Evolutionary conservation across 2,113 vertebrate species (phyloP).

Genomic region (Xiphophorus hellerii): DNA sequence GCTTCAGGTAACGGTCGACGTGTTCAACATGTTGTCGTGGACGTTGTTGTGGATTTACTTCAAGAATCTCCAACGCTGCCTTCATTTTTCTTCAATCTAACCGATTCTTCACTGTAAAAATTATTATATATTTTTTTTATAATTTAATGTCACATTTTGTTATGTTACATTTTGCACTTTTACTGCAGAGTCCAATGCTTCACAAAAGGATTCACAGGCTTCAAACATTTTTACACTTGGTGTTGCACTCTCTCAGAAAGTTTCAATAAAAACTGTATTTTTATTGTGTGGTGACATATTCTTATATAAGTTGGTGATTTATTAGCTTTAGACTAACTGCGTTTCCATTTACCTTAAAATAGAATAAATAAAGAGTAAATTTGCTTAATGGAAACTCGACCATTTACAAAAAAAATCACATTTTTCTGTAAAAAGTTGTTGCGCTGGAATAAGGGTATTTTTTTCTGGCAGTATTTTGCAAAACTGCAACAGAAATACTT

Average conservation of each 20-base stretch:
- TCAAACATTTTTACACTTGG: no score
- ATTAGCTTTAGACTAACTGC: background rate
- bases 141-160: background rate
- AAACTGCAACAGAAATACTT: no score
- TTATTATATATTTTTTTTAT: background rate
- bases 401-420: no score
- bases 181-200: background rate
- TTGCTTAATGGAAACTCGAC: no score
- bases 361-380: no score
- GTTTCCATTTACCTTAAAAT: no score
- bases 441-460: no score
- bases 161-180: background rate
- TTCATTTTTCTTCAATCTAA: background rate
- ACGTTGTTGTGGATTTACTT: background rate
- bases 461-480: no score
- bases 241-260: no score
- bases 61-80: background rate
- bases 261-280: no score
- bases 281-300: no score
- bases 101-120: background rate
- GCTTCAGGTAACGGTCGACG: conserved; percentile 87
- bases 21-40: background rate
- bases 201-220: background rate
- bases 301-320: background rate
- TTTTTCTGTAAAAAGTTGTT: no score